These are phyloP conservation scores for Tuberolachnus salignus DNA, from an alignment of 2,888 invertebrate genomes.

Conservation along the genomic window DNA sequence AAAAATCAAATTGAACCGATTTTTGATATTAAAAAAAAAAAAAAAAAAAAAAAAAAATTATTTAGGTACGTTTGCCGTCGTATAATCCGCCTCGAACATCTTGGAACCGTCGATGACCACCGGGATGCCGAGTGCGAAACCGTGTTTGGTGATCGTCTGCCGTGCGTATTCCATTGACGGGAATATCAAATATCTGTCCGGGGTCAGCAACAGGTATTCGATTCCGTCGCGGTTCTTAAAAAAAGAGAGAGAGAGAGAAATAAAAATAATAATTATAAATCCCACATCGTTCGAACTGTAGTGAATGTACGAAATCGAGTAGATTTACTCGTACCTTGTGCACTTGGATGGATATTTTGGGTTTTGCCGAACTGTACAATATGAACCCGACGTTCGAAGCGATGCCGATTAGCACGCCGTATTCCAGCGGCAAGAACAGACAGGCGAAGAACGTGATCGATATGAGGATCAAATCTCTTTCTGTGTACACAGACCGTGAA, in stretches of 20 bases:
- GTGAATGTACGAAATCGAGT: not conserved
- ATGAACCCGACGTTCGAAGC: conserved; percentile 83
- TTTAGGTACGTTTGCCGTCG: conserved; percentile 72
- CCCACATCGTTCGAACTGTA: not conserved
- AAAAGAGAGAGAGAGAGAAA: conserved; percentile 22
- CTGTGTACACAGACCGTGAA: conserved; percentile 65
- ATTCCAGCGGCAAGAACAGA: conserved; percentile 80
- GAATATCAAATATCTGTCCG: conserved; percentile 86
- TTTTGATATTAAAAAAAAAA: not conserved
- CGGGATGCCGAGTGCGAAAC: conserved; percentile 71
- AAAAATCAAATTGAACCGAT: not conserved
- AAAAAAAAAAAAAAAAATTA: no score
- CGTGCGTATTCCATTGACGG: conserved; percentile 89
- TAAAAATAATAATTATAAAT: not conserved
- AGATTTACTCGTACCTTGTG: conserved; percentile 67
- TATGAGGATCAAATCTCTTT: conserved; percentile 84
- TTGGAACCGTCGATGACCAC: conserved; percentile 87
- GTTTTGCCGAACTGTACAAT: conserved; percentile 84
- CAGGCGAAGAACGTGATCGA: conserved; percentile 84
- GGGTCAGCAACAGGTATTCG: conserved; percentile 82
- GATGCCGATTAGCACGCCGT: conserved; percentile 84
- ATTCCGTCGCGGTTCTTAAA: conserved; percentile 72
- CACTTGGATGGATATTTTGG: conserved; percentile 80
- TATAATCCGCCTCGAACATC: conserved; percentile 86
- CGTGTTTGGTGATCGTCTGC: conserved; percentile 81